Evolutionary conservation across 2,113 vertebrate genomes (phyloP).

Genomic region (Amphiprion percula): DNA sequence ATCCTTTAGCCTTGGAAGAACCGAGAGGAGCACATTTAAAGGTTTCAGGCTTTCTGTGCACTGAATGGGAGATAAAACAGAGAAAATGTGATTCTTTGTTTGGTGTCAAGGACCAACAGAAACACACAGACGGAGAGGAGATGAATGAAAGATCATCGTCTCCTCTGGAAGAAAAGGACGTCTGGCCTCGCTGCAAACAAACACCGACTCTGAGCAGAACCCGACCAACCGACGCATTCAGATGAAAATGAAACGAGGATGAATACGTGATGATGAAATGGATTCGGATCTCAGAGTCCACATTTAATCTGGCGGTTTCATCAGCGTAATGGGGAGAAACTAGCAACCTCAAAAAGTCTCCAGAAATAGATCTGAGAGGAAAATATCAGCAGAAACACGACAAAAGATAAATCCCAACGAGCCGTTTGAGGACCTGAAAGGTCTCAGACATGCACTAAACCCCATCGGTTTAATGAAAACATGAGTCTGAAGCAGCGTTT

Average conservation of each 20-base stretch:
- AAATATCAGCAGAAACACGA: neutral
- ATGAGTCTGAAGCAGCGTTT: no score
- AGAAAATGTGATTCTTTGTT: neutral
- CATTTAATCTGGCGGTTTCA: slow-evolving; percentile 17
- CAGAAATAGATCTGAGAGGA: neutral
- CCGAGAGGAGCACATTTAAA: neutral
- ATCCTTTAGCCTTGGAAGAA: neutral
- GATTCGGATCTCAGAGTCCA: slow-evolving; percentile 6
- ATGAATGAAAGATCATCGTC: neutral
- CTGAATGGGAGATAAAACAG: neutral
- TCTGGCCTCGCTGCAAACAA: slow-evolving; percentile 9
- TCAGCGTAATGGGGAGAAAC: neutral
- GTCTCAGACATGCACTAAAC: no score
- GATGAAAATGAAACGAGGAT: slow-evolving; percentile 12
- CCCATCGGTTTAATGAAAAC: no score
- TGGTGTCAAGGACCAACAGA: slow-evolving; percentile 1
- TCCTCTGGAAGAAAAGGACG: slow-evolving; percentile 11
- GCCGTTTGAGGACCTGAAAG: no score
- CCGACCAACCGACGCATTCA: neutral
- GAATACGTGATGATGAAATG: slow-evolving; percentile 4
- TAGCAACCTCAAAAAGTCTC: neutral
- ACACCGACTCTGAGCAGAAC: slow-evolving; percentile 4
- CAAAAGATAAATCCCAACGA: no score
- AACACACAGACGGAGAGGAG: neutral
- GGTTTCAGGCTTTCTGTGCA: neutral